Evolutionary conservation across 1,140 invertebrate genomes (phyloP).

Genomic region (Hirudo medicinalis): DNA sequence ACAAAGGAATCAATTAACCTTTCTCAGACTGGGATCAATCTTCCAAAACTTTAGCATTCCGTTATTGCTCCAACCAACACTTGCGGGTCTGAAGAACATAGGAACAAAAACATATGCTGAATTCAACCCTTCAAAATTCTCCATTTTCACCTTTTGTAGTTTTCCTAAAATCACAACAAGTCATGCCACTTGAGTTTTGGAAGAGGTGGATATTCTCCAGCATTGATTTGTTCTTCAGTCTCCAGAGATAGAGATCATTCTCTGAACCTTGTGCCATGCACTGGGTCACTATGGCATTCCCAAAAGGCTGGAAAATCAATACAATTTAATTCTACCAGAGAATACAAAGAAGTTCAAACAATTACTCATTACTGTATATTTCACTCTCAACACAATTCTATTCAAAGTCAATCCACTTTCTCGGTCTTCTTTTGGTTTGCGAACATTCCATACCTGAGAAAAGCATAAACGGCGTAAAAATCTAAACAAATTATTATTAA

Average conservation of each 20-base stretch:
- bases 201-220: neutral
- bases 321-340: neutral
- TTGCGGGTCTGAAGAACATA: neutral
- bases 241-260: neutral
- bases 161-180: constrained; percentile 3
- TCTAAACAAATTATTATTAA: neutral
- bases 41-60: neutral
- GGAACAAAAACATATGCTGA: neutral
- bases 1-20: neutral
- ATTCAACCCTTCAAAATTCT: neutral
- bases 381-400: too few relatives aligned
- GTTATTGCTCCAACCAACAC: neutral
- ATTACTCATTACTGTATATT: neutral
- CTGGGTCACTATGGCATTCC: neutral
- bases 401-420: too few relatives aligned
- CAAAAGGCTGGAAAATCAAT: neutral
- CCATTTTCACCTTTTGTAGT: neutral
- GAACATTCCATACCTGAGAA: neutral
- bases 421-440: too few relatives aligned
- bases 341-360: neutral
- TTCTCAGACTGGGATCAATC: neutral
- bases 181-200: neutral
- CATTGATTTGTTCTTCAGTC: neutral
- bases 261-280: neutral
- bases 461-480: neutral